Evolutionary conservation across 2,797 vertebrate genomes (phyloP).

Genomic region (Dendrocincla tyrannina): DNA sequence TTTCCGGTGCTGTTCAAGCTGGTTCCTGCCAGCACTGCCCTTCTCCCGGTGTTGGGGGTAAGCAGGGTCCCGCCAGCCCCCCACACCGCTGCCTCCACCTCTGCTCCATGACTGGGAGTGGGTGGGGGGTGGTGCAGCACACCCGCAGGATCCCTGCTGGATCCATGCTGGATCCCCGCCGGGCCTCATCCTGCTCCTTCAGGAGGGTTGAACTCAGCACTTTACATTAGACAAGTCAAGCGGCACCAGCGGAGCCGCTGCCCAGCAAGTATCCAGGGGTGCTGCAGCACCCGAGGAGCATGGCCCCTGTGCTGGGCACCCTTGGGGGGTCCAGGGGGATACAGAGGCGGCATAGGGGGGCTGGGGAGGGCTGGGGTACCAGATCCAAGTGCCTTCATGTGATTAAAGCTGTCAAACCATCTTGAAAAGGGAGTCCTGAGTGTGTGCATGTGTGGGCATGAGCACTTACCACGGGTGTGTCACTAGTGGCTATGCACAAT

Average conservation of each 20-base stretch:
- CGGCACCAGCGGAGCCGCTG: neutral
- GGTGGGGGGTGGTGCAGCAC: neutral
- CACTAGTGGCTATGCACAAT: rapidly evolving
- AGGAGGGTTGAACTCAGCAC: conserved; percentile 42
- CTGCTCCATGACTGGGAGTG: neutral
- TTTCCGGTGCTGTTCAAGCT: neutral
- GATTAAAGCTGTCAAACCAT: conserved; percentile 57
- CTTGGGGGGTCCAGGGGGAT: too few relatives aligned
- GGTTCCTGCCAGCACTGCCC: neutral
- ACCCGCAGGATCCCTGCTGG: neutral
- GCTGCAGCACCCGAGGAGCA: neutral
- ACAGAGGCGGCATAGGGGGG: neutral
- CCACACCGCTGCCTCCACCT: neutral
- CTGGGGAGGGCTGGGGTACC: conserved; percentile 14
- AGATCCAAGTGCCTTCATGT: conserved; percentile 61
- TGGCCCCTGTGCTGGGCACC: neutral
- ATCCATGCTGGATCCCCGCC: too few relatives aligned
- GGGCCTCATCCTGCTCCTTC: neutral
- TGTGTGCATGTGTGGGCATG: rapidly evolving
- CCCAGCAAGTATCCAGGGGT: neutral
- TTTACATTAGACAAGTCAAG: conserved; percentile 56
- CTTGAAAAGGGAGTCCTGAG: neutral
- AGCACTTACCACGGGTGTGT: rapidly evolving
- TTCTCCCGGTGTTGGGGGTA: neutral
- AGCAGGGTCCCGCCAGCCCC: neutral